These are phyloP conservation scores for Cotesia chilonis DNA, from an alignment of 1,140 invertebrate genomes.

Conservation along the genomic window DNA sequence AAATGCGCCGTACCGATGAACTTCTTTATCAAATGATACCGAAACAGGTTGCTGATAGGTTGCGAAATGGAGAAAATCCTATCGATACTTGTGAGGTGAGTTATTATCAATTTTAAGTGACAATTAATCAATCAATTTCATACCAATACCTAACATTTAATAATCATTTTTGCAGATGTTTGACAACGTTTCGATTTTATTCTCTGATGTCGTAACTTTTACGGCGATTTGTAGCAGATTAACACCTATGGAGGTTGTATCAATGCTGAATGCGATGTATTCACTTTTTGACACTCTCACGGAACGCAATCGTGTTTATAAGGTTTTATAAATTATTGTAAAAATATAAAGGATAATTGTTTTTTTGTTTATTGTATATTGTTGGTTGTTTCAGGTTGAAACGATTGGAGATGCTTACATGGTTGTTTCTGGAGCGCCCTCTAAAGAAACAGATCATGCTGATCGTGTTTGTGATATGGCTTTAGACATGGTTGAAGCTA, in stretches of 20 bases:
- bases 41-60: slow-evolving; percentile 91
- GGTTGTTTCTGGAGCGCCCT: slow-evolving; percentile 95
- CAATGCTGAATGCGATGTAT: slow-evolving; percentile 97
- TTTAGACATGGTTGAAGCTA: slow-evolving; percentile 94
- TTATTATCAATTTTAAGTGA: neutral
- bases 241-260: slow-evolving; percentile 95
- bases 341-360: neutral
- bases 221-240: slow-evolving; percentile 95
- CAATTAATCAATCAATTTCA: too few relatives aligned
- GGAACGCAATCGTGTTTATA: slow-evolving; percentile 92
- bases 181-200: slow-evolving; percentile 92
- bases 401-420: slow-evolving; percentile 98
- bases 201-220: slow-evolving; percentile 97
- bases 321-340: slow-evolving; percentile 69
- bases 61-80: slow-evolving; percentile 90
- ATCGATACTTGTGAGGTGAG: slow-evolving; percentile 94
- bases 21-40: slow-evolving; percentile 98
- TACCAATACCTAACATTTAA: neutral
- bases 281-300: slow-evolving; percentile 91
- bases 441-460: slow-evolving; percentile 88
- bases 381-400: slow-evolving; percentile 74
- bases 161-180: slow-evolving; percentile 79
- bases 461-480: slow-evolving; percentile 96
- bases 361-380: neutral
- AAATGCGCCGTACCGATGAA: slow-evolving; percentile 95